Evolutionary conservation across 2,797 vertebrate species (phyloP).

Genomic region (Prunella strophiata): DNA sequence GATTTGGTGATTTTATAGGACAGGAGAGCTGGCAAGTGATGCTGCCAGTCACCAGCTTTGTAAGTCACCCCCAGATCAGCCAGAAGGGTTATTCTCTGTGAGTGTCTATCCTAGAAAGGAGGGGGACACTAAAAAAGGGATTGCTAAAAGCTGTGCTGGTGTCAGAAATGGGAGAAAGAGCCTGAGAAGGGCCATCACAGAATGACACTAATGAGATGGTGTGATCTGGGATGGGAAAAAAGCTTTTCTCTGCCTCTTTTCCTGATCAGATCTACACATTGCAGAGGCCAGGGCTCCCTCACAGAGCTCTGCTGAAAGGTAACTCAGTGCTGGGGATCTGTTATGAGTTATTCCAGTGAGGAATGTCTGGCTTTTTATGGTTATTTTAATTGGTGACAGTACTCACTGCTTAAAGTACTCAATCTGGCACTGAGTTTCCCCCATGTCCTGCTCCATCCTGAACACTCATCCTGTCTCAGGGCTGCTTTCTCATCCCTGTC

Average conservation of each 20-base stretch:
- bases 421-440: constrained; percentile 2
- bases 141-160: not conserved
- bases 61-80: not conserved
- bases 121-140: not conserved
- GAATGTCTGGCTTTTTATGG: constrained; percentile 65
- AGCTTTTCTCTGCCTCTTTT: not conserved
- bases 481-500: not conserved
- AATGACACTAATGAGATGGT: not conserved
- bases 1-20: not conserved
- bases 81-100: not conserved
- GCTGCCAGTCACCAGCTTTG: not conserved
- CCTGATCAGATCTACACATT: not conserved
- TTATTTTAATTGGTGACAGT: constrained; percentile 69
- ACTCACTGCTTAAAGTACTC: constrained; percentile 22
- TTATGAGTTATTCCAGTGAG: constrained; percentile 48
- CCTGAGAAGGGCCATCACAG: not conserved
- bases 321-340: not conserved
- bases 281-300: not conserved
- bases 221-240: not conserved
- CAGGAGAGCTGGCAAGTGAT: not conserved
- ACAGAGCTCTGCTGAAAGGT: constrained; percentile 49
- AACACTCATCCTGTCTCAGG: not conserved
- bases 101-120: not conserved
- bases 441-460: constrained; percentile 29
- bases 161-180: not conserved